A percentile compares a stretch with the other conserved stretches of the same genome.
These are phyloP conservation scores for Scylla paramamosain DNA, from an alignment of 1,140 invertebrate species.

Conservation along the genomic window DNA sequence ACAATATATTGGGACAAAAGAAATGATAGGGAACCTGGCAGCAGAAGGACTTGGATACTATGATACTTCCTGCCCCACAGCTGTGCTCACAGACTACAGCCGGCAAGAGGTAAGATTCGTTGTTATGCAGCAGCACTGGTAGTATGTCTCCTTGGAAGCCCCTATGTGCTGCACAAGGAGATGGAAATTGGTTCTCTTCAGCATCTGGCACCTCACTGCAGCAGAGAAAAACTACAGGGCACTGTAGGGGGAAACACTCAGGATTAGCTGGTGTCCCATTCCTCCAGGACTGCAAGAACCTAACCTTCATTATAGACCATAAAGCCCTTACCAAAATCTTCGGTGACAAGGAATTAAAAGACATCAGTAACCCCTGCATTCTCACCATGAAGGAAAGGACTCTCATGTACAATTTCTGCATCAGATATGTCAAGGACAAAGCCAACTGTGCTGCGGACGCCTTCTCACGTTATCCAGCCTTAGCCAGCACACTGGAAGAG, in stretches of 20 bases:
- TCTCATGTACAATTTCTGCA: not conserved
- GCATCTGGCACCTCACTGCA: conserved; percentile 17
- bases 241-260: conserved; percentile 53
- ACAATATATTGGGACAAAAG: not conserved
- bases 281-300: conserved; percentile 24
- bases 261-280: conserved; percentile 57
- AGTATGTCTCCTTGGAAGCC: not conserved
- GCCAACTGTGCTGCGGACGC: too few relatives aligned
- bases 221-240: conserved; percentile 47
- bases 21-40: not conserved
- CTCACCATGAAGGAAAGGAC: not conserved
- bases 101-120: conserved; percentile 38
- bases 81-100: conserved; percentile 40
- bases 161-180: conserved; percentile 43
- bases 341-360: conserved; percentile 31
- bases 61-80: not conserved
- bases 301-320: conserved; percentile 42
- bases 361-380: not conserved
- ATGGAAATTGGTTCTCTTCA: conserved; percentile 29
- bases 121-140: conserved; percentile 62
- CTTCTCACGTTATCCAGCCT: too few relatives aligned
- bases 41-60: not conserved
- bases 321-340: conserved; percentile 55
- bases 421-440: too few relatives aligned
- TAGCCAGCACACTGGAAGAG: too few relatives aligned